Evolutionary conservation across 2,113 vertebrate species (phyloP).

Genomic region (Hemicordylus capensis): DNA sequence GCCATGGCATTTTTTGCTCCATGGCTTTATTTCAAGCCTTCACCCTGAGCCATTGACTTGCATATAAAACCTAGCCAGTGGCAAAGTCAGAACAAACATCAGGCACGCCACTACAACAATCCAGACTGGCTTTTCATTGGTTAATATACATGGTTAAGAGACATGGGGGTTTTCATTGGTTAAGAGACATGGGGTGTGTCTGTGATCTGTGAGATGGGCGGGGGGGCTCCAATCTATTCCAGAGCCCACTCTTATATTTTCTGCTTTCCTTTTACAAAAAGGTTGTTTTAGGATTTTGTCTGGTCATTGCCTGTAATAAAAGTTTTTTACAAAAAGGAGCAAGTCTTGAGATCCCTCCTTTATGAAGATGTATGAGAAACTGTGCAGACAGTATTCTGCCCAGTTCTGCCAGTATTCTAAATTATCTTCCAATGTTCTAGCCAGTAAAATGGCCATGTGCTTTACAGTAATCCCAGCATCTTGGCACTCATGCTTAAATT

Average conservation of each 20-base stretch:
- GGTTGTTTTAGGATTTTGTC: too few species aligned
- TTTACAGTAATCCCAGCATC: not conserved
- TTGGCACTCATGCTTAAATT: not conserved
- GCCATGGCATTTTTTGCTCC: conserved; percentile 7
- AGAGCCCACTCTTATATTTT: not conserved
- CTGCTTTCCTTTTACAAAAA: not conserved
- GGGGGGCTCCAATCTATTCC: too few species aligned
- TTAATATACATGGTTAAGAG: too few species aligned
- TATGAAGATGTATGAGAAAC: not conserved
- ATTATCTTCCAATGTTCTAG: not conserved
- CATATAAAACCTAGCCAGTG: conserved; percentile 20
- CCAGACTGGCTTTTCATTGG: not conserved
- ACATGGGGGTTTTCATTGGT: too few species aligned
- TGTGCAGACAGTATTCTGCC: not conserved
- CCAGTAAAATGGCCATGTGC: not conserved
- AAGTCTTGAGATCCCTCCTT: not conserved
- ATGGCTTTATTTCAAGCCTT: not conserved
- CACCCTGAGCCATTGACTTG: conserved; percentile 29
- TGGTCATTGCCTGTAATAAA: too few species aligned
- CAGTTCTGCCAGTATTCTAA: not conserved
- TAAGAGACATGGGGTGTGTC: not conserved
- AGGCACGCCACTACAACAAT: not conserved
- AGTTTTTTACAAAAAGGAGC: too few species aligned
- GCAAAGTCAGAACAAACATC: not conserved
- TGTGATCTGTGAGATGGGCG: not conserved